Percentiles rank a stretch among this genome's conserved stretches.
Evolutionary conservation across 1,140 invertebrate genomes (phyloP).

Genomic region (Drosophila saltans): DNA sequence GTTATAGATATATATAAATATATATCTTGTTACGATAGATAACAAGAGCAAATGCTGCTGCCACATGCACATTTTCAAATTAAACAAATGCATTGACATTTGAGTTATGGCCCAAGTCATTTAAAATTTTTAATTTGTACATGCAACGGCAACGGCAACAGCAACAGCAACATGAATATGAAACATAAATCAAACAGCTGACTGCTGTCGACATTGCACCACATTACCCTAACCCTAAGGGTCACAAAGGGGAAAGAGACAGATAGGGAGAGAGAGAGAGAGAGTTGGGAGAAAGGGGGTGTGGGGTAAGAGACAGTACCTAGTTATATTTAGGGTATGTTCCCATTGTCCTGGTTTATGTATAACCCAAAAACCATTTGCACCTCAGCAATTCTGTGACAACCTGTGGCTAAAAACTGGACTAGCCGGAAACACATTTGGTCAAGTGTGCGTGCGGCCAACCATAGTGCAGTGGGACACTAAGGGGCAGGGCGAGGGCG

Average conservation of each 20-base stretch:
- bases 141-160: constrained; percentile 25
- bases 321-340: constrained; percentile 21
- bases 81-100: constrained; percentile 77
- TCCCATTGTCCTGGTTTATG: constrained; percentile 50
- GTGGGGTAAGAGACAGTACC: constrained; percentile 21
- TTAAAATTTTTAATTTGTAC: constrained; percentile 75
- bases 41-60: constrained; percentile 46
- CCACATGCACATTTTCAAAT: constrained; percentile 69
- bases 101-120: constrained; percentile 70
- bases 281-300: neutral
- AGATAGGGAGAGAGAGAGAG: neutral
- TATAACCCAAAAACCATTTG: constrained; percentile 24
- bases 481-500: constrained; percentile 15
- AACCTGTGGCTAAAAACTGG: constrained; percentile 67
- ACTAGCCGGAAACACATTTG: constrained; percentile 62
- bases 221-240: constrained; percentile 2
- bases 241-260: constrained; percentile 25
- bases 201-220: constrained; percentile 68
- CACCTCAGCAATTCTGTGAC: constrained; percentile 69
- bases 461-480: constrained; percentile 24
- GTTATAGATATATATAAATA: neutral
- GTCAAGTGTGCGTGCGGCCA: constrained; percentile 44
- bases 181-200: constrained; percentile 78
- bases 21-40: constrained; percentile 1
- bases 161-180: constrained; percentile 18